These are phyloP conservation scores for Volucella zonaria DNA, from an alignment of 2,888 invertebrate genomes.

Conservation along the genomic window DNA sequence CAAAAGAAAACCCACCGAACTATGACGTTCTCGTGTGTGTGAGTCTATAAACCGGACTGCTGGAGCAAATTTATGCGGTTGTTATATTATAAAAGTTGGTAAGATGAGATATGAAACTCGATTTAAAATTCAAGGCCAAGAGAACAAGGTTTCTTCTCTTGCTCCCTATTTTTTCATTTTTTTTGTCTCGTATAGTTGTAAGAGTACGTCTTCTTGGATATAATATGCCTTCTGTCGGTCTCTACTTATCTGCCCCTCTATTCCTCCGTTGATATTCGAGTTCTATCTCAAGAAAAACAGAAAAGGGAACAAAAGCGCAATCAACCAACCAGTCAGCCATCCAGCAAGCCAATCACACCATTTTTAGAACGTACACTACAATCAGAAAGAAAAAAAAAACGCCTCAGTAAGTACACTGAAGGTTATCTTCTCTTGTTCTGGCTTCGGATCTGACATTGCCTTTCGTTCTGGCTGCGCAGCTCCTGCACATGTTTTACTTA, in stretches of 20 bases:
- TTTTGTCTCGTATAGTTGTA: background rate
- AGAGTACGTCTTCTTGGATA: conserved; percentile 11
- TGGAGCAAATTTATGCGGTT: conserved; percentile 36
- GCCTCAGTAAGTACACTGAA: conserved; percentile 47
- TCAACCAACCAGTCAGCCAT: conserved; percentile 22
- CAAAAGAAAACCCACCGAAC: conserved; percentile 40
- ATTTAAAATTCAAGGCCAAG: conserved; percentile 73
- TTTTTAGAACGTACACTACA: conserved; percentile 35
- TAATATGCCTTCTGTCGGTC: conserved; percentile 49
- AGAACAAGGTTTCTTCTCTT: conserved; percentile 28
- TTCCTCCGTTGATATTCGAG: background rate
- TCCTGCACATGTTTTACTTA: conserved; percentile 51
- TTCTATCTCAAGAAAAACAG: conserved; percentile 35
- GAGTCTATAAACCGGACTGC: too few relatives aligned
- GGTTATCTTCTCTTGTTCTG: conserved; percentile 39
- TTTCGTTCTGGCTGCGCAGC: background rate
- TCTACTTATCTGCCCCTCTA: background rate
- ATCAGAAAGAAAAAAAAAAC: conserved; percentile 8
- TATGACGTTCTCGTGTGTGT: conserved; percentile 27
- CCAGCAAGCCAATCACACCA: conserved; percentile 47
- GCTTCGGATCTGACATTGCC: too few relatives aligned
- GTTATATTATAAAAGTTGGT: conserved; percentile 60
- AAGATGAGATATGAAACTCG: conserved; percentile 73
- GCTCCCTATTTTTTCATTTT: background rate
- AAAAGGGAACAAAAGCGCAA: conserved; percentile 43